Base-by-base conservation (phyloP, 2,113 vertebrate species). In the Solea senegalensis region DNA sequence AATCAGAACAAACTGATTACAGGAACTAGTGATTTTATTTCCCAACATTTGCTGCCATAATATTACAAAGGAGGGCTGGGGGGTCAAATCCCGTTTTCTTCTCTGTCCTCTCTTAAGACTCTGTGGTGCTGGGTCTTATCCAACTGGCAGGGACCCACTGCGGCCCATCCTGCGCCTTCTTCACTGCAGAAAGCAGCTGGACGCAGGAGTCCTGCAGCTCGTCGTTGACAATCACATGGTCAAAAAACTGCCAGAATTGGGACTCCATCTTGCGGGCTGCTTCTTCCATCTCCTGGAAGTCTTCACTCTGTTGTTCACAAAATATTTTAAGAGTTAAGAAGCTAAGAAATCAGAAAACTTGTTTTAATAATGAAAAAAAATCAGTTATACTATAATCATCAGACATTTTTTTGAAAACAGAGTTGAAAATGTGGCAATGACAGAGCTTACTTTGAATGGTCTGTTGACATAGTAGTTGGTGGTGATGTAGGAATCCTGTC, bases 81-180 rank as follows among this genome's bases (percentile, higher is more conserved):
- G 16, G 59, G 10, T n/a, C 16, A 13, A 21, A 15, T 61, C 45
- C 14, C 21, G 7, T 50, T 3, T 4, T 60, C n/a, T 3, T 28
- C 26, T 60, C 46, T 7, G 1, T 43, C 34, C 8, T 9, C 44
- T 27, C 44, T 92, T 85, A 96, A 46, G 92, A 83, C 67, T 92
- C 83, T 0, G 70, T 41, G 1, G 91, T 85, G 69, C 91, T 86
- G 69, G 94, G 93, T 74, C 94, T 93, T 70, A 98, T 95, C 98
- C 97, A 99, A 15, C 85, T 76, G 46, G 94, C 93, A 2, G 96
- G 97, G 21, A 99, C 95, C 97, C 98, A 99, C 82, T 98, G 96
- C 0, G 96, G 95, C 73, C 96, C 95, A 0, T 96, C 95, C 82
- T 99, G 97, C 1, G 95, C 96, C 65, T 82, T 92, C 48, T 86